Evolutionary conservation across 2,797 vertebrate species (phyloP), one percentile per base, ranked within the genome.

Genomic region (Silurus lanzhouensis): DNA sequence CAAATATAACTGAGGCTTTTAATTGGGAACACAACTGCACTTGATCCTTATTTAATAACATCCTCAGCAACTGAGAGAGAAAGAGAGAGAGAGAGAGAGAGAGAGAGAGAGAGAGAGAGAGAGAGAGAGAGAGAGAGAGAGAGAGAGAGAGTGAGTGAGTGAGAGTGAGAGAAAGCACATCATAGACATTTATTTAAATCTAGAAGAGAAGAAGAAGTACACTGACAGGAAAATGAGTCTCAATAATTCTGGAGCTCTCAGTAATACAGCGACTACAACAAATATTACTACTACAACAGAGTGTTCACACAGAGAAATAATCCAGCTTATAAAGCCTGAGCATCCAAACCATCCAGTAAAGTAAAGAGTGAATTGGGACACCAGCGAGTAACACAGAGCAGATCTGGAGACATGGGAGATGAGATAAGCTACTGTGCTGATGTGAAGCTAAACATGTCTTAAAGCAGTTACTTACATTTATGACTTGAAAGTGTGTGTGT

Each of bases 1-100:
- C 63, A 89, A 86, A 84, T 72, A 82, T 76, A 81, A 81, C 85
- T 87, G 77, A 63, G 74, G 83, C 70, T 64, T 81, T 86, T 86
- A 77, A 85, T 88, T 63, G 52, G 57, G 84, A 83, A 89, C 71
- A 25, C 12, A 58, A 67, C 74, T 66, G 46, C 58, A 64, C 10
- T 87, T 84, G 67, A 38, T 87, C 19, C 67, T 67, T 13, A 55
- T 64, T 58, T 46, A 31, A 57, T 44, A 44, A 17, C 31, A 44
- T 8, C 31, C 17, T 19, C 70, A n/a, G 38, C 46, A 20, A 72
- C 1, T 0, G 70, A n/a, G 46, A n/a, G 44, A n/a, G 48, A 25
- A 22, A 74, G 46, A 74, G 48, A 55, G 71, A 74, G 20, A 52
- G 44, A 74, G 70, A 72, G 44, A 72, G 70, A 72, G 44, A 72